Conservation (phyloP, 2,888 invertebrate species). For the Epirrita christyi region DNA sequence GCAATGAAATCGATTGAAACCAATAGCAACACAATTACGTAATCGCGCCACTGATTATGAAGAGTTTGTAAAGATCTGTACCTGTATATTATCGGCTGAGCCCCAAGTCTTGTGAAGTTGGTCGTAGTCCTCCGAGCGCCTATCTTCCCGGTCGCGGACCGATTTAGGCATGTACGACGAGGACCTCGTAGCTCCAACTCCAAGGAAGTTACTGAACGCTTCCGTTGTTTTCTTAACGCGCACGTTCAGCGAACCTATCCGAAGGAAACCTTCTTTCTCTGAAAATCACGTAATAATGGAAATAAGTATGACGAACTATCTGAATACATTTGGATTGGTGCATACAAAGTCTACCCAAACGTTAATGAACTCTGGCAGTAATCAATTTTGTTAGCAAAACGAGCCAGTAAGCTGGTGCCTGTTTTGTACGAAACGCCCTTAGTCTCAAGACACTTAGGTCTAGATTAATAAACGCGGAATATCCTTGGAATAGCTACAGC, state of each 20-base stretch:
- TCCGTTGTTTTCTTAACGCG: conserved; percentile 96
- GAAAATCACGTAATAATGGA: conserved; percentile 49
- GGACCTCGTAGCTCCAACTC: conserved; percentile 87
- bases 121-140: conserved; percentile 79
- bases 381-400: not conserved
- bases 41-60: too few species aligned
- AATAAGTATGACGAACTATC: not conserved
- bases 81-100: conserved; percentile 94
- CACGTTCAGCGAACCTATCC: conserved; percentile 96
- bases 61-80: too few species aligned
- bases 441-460: too few species aligned
- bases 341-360: not conserved
- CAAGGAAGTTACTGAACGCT: conserved; percentile 95
- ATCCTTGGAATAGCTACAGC: too few species aligned
- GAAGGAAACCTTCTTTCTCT: conserved; percentile 96
- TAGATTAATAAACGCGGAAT: too few species aligned
- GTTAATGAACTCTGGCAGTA: not conserved
- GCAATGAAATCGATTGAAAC: too few species aligned
- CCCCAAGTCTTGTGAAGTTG: conserved; percentile 95
- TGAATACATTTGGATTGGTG: not conserved
- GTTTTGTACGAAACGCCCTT: too few species aligned
- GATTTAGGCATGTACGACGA: conserved; percentile 77
- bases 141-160: conserved; percentile 60
- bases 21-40: too few species aligned
- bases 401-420: not conserved